phyloP scores from a whole-genome alignment of 2,113 vertebrate species.

The Cephalopterus ornatus region DNA sequence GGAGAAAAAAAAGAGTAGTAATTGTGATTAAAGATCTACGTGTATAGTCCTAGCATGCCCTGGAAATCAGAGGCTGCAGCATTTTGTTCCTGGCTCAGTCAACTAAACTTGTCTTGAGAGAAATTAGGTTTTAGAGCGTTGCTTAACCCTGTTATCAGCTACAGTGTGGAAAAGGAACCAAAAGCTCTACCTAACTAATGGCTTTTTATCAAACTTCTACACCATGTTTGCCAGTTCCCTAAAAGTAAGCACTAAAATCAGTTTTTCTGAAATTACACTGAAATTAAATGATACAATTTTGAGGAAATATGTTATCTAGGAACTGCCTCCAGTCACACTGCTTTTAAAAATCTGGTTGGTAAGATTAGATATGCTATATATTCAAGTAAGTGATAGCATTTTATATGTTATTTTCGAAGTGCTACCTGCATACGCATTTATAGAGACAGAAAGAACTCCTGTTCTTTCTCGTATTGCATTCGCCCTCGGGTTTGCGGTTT shows the following conservation, averaged over 20 bases:
- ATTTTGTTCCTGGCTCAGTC: neutral
- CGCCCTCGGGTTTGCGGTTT: neutral
- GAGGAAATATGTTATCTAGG: neutral
- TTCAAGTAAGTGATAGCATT: neutral
- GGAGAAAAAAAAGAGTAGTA: neutral
- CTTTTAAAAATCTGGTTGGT: neutral
- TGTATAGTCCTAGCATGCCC: neutral
- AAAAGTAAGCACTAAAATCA: neutral
- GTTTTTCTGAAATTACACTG: neutral
- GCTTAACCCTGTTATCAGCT: neutral
- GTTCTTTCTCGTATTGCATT: neutral
- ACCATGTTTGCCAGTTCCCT: neutral
- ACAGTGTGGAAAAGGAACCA: neutral
- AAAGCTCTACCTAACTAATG: neutral
- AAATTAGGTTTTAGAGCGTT: neutral
- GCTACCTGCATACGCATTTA: neutral
- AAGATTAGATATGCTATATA: neutral
- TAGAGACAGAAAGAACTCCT: neutral
- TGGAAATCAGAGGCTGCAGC: neutral
- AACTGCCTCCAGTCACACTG: neutral
- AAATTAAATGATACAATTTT: neutral
- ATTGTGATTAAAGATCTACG: neutral
- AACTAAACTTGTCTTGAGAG: neutral
- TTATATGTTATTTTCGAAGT: neutral
- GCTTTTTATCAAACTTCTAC: neutral